Percentiles rank a stretch among this genome's conserved stretches.
Evolutionary conservation across 2,888 invertebrate species (phyloP).

Genomic region (Vanessa cardui): DNA sequence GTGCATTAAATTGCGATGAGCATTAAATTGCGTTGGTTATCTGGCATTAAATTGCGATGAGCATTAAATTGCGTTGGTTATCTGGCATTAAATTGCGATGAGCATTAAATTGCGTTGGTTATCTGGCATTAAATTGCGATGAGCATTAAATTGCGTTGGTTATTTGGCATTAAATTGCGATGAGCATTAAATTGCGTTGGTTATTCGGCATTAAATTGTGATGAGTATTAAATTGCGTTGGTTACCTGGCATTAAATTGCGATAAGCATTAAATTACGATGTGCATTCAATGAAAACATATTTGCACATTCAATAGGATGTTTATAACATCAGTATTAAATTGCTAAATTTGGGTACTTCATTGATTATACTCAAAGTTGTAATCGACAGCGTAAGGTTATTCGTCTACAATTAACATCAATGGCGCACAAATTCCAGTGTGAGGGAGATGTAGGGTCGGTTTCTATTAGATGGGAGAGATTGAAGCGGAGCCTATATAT

Average conservation of each 20-base stretch:
- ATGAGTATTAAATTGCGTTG: too few species aligned
- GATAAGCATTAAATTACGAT: too few species aligned
- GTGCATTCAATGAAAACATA: neutral
- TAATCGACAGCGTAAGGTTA: neutral
- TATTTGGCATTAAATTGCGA: too few species aligned
- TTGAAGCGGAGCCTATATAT: slow-evolving; percentile 32
- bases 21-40: too few species aligned
- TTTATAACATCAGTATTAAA: neutral
- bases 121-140: too few species aligned
- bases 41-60: neutral
- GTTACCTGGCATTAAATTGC: too few species aligned
- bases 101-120: too few species aligned
- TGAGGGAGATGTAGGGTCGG: neutral
- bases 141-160: too few species aligned
- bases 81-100: too few species aligned
- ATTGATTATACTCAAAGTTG: neutral
- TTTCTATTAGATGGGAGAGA: slow-evolving; percentile 27
- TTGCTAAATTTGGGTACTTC: neutral
- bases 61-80: too few species aligned
- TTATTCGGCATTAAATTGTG: too few species aligned
- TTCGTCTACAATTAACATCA: neutral
- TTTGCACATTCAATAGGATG: neutral
- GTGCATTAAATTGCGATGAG: neutral
- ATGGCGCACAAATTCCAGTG: neutral
- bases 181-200: too few species aligned